Base-by-base conservation (phyloP, 2,888 invertebrate genomes). In the Philereme transversata region DNA sequence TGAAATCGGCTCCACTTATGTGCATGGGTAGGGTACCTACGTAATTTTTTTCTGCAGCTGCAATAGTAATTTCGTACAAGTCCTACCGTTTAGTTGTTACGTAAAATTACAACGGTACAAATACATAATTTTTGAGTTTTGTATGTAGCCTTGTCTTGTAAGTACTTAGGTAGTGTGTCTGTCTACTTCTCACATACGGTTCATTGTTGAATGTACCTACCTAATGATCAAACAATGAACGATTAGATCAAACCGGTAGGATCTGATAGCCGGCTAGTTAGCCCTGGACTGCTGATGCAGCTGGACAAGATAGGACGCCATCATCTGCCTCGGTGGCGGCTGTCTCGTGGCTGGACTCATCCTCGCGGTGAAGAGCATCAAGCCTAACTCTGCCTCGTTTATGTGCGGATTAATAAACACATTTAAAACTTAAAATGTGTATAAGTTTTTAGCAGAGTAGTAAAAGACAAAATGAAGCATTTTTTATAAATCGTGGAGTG, bases 261-360 rank as follows among this genome's bases (percentile, higher is more conserved):
- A 82, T 54, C 64, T 83, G 53, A 73, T 84, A 52, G 81, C 84
- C 35, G 84, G 84, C 38, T 83, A 83, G 60, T 84, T 83, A 33
- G 82, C 84, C 2, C 11, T 84, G 45, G 84, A 62, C 54, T 84
- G 11, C 73, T 84, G 4, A 72, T 73, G 6, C 84, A 84, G 61
- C 61, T 81, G 54, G 79, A 82, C 7, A 72, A 76, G 56, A 51
- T 82, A n/a, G 65, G 84, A 84, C 56, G 83, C 83, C 41, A 73
- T 84, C 60, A 64, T 84, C 56, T 81, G 82, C 59, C 84, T 84
- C 10, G 84, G 83, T 57, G 78, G 75, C 57, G 84, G 84, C 7
- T 73, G 78, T 3, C 78, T 84, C 5, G 68, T 78, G 34, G 82
- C 84, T 8, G 77, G 83, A 53, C 61, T 81, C 41, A 68, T 84